phyloP scores from a whole-genome alignment of 1,140 invertebrate species.

The Bombyx mandarina region DNA sequence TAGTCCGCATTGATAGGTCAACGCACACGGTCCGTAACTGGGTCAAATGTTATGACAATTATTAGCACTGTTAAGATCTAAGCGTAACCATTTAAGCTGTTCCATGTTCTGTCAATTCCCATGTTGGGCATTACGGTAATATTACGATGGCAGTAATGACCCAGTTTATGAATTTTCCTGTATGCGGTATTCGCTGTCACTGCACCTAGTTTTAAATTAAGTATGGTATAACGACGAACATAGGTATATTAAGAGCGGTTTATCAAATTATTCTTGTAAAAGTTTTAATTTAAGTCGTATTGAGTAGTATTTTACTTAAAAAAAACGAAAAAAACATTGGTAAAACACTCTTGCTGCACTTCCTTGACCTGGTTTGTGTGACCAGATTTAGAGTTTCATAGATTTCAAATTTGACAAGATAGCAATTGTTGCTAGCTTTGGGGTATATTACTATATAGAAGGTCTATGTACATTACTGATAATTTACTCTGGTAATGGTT shows the following conservation, averaged over 20 bases:
- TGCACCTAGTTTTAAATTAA: slow-evolving; percentile 37
- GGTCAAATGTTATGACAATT: slow-evolving; percentile 58
- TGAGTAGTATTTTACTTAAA: slow-evolving; percentile 22
- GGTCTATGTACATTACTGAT: too few species aligned
- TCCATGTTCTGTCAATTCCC: too few species aligned
- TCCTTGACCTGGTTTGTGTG: slow-evolving; percentile 49
- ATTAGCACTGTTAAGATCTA: slow-evolving; percentile 24
- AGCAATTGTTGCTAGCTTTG: background rate
- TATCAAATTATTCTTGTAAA: too few species aligned
- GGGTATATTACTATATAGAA: background rate
- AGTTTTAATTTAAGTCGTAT: too few species aligned
- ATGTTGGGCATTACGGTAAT: too few species aligned
- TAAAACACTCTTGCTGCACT: slow-evolving; percentile 46
- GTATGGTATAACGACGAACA: too few species aligned
- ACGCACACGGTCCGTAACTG: slow-evolving; percentile 58
- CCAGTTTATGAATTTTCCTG: slow-evolving; percentile 15
- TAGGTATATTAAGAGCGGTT: too few species aligned
- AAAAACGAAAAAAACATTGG: slow-evolving; percentile 50
- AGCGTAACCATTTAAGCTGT: too few species aligned
- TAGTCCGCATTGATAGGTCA: slow-evolving; percentile 68
- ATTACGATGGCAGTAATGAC: too few species aligned
- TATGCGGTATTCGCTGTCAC: slow-evolving; percentile 55
- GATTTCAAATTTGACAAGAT: background rate
- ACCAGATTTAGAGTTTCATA: slow-evolving; percentile 22
- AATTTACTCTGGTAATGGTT: background rate